phyloP scores from a whole-genome alignment of 2,113 vertebrate species.

The Sisor rabdophorus region DNA sequence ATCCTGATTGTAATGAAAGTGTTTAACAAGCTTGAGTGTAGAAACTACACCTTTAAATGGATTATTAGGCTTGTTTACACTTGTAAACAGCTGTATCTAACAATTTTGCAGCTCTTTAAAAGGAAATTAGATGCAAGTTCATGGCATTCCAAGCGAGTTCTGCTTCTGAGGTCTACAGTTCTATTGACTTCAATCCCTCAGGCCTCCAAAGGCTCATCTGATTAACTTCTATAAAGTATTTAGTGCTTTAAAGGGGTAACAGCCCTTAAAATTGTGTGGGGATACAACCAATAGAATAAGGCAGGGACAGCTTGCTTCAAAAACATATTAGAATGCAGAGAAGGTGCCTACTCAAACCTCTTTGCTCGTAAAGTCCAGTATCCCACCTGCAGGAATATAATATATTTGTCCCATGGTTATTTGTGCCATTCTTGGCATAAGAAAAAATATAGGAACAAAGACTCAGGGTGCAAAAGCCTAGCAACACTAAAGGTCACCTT shows the following conservation, averaged over 20 bases:
- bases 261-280: constrained; percentile 19
- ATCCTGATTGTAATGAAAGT: not conserved
- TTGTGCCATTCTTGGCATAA: constrained; percentile 31
- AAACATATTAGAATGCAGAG: constrained; percentile 1
- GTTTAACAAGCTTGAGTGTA: not conserved
- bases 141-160: not conserved
- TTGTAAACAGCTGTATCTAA: constrained; percentile 2
- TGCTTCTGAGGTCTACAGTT: constrained; percentile 18
- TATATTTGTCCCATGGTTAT: constrained; percentile 29
- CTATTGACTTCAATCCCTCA: constrained; percentile 18
- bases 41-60: constrained; percentile 5
- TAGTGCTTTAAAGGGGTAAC: too few relatives aligned
- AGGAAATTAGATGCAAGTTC: constrained; percentile 12
- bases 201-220: constrained; percentile 16
- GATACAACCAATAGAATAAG: not conserved
- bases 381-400: constrained; percentile 29
- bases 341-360: constrained; percentile 16
- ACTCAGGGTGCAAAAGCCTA: constrained; percentile 58
- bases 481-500: constrained; percentile 65
- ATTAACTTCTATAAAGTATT: constrained; percentile 22
- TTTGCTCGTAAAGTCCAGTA: constrained; percentile 16
- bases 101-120: not conserved
- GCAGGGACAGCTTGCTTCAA: constrained; percentile 6
- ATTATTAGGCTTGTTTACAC: constrained; percentile 27
- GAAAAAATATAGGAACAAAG: constrained; percentile 56